A percentile compares a stretch with the other conserved stretches of the same genome.
Evolutionary conservation across 2,888 invertebrate species (phyloP).

Genomic region (Eupithecia insigniata): DNA sequence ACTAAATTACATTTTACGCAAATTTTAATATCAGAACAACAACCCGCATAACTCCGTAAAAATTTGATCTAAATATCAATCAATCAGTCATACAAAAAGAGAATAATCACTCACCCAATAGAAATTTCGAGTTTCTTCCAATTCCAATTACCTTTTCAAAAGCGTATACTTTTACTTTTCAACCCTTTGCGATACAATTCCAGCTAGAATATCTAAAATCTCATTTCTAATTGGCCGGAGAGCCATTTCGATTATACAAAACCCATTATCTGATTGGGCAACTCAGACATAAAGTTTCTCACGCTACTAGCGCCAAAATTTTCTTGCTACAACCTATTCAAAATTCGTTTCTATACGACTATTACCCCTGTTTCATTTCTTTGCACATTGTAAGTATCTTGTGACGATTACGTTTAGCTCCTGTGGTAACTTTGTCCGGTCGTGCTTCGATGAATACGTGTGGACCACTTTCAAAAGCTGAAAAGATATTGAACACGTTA

Average conservation of each 20-base stretch:
- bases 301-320: slow-evolving; percentile 16
- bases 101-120: slow-evolving; percentile 15
- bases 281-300: slow-evolving; percentile 24
- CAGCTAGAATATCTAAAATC: not conserved
- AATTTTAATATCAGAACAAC: slow-evolving; percentile 25
- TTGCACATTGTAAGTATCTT: slow-evolving; percentile 67
- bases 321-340: slow-evolving; percentile 15
- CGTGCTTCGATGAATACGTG: slow-evolving; percentile 77
- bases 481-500: slow-evolving; percentile 6
- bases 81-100: not conserved
- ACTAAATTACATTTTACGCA: not conserved
- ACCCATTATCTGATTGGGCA: slow-evolving; percentile 21
- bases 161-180: slow-evolving; percentile 22
- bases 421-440: slow-evolving; percentile 81
- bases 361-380: slow-evolving; percentile 56
- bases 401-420: slow-evolving; percentile 65
- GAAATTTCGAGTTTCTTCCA: not conserved
- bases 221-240: slow-evolving; percentile 21
- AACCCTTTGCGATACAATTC: slow-evolving; percentile 3
- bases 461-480: slow-evolving; percentile 84
- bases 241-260: slow-evolving; percentile 23
- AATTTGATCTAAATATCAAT: slow-evolving; percentile 20
- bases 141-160: slow-evolving; percentile 12
- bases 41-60: slow-evolving; percentile 23
- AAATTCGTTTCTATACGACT: slow-evolving; percentile 30